Percentiles rank a stretch among this genome's conserved stretches.
phyloP scores from a whole-genome alignment of 1,140 invertebrate genomes.

The Contarinia nasturtii region DNA sequence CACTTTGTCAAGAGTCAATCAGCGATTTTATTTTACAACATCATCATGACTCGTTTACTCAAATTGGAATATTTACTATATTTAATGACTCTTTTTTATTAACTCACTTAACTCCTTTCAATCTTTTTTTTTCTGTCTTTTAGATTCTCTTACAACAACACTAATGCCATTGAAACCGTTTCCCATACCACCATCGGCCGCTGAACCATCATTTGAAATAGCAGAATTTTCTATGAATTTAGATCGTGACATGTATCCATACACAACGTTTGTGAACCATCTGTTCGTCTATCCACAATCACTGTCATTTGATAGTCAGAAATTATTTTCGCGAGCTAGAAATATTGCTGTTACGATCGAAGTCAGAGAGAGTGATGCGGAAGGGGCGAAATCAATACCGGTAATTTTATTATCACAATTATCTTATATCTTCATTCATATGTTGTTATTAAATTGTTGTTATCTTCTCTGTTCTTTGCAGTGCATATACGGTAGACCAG shows the following conservation, averaged over 20 bases:
- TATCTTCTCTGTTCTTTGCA: conserved; percentile 25
- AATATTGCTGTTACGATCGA: conserved; percentile 83
- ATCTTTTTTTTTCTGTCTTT: no score
- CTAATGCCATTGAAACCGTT: conserved; percentile 65
- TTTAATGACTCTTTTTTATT: conserved; percentile 2
- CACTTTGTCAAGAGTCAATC: no score
- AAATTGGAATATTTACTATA: neutral
- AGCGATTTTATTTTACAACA: no score
- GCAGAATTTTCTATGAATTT: conserved; percentile 56
- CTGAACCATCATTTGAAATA: conserved; percentile 58
- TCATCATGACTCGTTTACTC: neutral
- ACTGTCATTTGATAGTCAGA: conserved; percentile 82
- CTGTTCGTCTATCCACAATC: conserved; percentile 76
- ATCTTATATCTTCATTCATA: conserved; percentile 1
- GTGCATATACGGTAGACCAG: conserved; percentile 58
- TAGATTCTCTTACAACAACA: conserved; percentile 63
- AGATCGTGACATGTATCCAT: conserved; percentile 54
- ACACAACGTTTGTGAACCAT: conserved; percentile 66
- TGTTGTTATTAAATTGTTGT: neutral
- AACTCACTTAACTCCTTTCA: neutral
- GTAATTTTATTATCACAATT: conserved; percentile 24
- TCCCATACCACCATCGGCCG: conserved; percentile 45
- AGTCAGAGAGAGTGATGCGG: conserved; percentile 56
- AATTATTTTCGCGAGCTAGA: conserved; percentile 72
- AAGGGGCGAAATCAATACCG: conserved; percentile 44